Evolutionary conservation across 1,140 invertebrate species (phyloP), one percentile per base, ranked within the genome.

Genomic region (Formica exsecta): DNA sequence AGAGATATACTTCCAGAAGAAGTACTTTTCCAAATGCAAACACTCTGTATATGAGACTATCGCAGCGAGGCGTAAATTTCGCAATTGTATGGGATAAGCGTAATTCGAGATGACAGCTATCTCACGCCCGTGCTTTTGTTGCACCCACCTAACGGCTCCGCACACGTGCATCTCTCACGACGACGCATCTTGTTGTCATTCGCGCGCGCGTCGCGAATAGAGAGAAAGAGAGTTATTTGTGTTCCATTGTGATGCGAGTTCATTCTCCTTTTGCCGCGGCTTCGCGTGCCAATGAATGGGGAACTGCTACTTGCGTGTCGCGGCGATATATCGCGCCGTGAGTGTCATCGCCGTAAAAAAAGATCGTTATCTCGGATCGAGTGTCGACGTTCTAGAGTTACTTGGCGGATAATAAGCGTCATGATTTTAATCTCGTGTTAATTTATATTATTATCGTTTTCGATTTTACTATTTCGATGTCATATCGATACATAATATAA

Each of bases 161-260:
- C 8, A n/a, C n/a, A 25, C 38, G 16, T 51, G 51, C 64, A 2
- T 51, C n/a, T 77, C 51, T 7, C 57, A 7, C 4, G 29, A 41
- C n/a, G n/a, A 68, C 65, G 29, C 9, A 44, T 25, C n/a, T 25
- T 22, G 54, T 25, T 22, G 57, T 38, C 64, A 7, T 41, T 41
- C 36, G 25, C 38, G 54, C n/a, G 68, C 48, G 48, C 3, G 13
- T 19, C 66, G 51, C 75, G 62, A 38, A 22, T 7, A 74, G 48
- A 51, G 48, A 51, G 48, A 51, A 16, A 51, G 48, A 51, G 48
- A 19, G 89, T 91, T 92, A 92, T 92, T 92, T 92, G 85, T 76
- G 89, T 91, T 91, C 83, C 85, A 91, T 92, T 92, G 90, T 92
- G 87, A 90, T 89, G 71, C 48, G 89, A 92, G 91, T 92, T 92